These are phyloP conservation scores for Aethina tumida DNA, from an alignment of 1,140 invertebrate species.

Conservation along the genomic window DNA sequence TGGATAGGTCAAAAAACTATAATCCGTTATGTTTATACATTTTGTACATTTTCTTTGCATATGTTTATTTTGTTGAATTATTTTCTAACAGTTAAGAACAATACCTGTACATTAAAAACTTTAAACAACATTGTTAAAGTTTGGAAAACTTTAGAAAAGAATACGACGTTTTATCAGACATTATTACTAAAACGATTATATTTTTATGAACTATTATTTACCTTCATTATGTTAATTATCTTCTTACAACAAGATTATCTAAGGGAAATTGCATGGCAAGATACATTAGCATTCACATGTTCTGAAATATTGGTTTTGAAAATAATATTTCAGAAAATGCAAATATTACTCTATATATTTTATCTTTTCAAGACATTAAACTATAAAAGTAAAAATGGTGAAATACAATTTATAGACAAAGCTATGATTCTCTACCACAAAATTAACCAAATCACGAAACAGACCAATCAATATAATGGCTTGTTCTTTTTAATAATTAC, in stretches of 20 bases:
- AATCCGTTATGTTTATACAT: conserved; percentile 1
- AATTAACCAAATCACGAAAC: too few relatives aligned
- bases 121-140: conserved; percentile 2
- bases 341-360: not conserved
- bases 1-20: conserved; percentile 1
- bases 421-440: too few relatives aligned
- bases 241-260: conserved; percentile 1
- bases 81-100: not conserved
- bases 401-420: too few relatives aligned
- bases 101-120: not conserved
- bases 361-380: too few relatives aligned
- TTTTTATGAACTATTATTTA: not conserved
- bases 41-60: conserved; percentile 1
- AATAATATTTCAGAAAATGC: conserved; percentile 4
- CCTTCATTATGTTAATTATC: not conserved
- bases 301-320: conserved; percentile 1
- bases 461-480: not conserved
- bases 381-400: too few relatives aligned
- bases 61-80: not conserved
- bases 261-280: too few relatives aligned
- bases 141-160: not conserved
- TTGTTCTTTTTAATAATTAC: not conserved
- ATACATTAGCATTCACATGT: too few relatives aligned
- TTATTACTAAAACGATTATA: not conserved
- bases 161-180: not conserved